phyloP scores from a whole-genome alignment of 2,888 invertebrate genomes.

The Brachyopa scutellaris region DNA sequence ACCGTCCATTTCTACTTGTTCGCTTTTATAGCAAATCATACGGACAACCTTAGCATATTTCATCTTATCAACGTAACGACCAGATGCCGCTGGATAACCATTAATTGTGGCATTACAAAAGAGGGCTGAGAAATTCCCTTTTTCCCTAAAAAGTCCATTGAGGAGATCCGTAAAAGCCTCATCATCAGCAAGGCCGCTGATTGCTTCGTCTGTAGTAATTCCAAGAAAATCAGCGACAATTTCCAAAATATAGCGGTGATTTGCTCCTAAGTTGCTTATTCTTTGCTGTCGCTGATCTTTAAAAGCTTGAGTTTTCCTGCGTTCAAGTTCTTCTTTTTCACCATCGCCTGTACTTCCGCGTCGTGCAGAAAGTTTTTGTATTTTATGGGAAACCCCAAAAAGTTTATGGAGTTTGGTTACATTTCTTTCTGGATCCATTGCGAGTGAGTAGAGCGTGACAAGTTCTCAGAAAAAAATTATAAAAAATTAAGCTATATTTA shows the following conservation, averaged over 20 bases:
- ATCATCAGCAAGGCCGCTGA: constrained; percentile 88
- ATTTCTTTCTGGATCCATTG: constrained; percentile 77
- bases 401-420: constrained; percentile 76
- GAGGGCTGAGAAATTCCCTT: constrained; percentile 85
- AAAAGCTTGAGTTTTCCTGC: constrained; percentile 74
- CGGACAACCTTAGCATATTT: constrained; percentile 82
- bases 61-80: constrained; percentile 76
- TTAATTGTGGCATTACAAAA: constrained; percentile 87
- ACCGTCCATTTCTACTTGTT: constrained; percentile 84
- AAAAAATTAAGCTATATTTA: constrained; percentile 5
- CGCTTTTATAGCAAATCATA: constrained; percentile 86
- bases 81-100: constrained; percentile 84
- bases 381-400: constrained; percentile 78
- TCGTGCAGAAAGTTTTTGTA: constrained; percentile 76
- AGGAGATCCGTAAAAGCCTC: constrained; percentile 85
- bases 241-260: constrained; percentile 87
- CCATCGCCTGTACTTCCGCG: constrained; percentile 76
- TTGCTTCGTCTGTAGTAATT: constrained; percentile 85
- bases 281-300: constrained; percentile 77
- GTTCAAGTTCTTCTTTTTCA: constrained; percentile 76
- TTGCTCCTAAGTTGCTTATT: constrained; percentile 76
- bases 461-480: constrained; percentile 1
- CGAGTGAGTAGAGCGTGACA: background rate
- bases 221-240: constrained; percentile 87
- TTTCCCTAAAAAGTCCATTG: constrained; percentile 85